Evolutionary conservation across 1,140 invertebrate species (phyloP), one percentile per base, ranked within the genome.

Genomic region (Apis cerana): DNA sequence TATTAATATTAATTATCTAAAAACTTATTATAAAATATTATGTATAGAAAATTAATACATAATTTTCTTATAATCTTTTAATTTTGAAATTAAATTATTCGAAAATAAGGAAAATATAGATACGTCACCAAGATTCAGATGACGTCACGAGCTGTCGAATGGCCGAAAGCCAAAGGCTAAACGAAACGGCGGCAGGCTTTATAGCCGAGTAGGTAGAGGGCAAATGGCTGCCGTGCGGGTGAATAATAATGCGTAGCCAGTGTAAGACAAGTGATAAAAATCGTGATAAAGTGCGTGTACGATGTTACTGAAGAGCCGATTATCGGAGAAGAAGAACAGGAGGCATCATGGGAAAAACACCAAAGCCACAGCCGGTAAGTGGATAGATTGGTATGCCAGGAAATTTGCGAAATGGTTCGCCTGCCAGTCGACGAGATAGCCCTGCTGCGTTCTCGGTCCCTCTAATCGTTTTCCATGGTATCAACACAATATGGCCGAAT

Each of bases 321-420:
- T 75, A 56, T 81, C 75, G 69, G 89, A 90, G 59, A 92, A 89
- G 79, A 93, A 91, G 86, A 90, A 89, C 77, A 90, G 93, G 71
- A 93, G 91, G 84, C 90, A 91, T 91, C 89, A 93, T 93, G 93
- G 92, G 85, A 94, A 91, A 90, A 89, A 84, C 80, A 76, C 86
- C 84, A 93, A 91, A 89, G 91, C 91, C 88, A 82, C 92, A 83
- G 89, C 93, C 92, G 93, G 93, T 94, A 92, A 93, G 93, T 93
- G 80, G 70, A 87, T 80, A 81, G 83, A 88, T 89, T 84, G 80
- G 72, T 81, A 83, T 67, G 82, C 78, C 83, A 84, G 74, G 48
- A 85, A 75, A 85, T 81, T 83, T 86, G 72, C 72, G 65, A 91
- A 89, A 89, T 90, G 89, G 84, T 88, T 89, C 72, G 81, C 78